A percentile compares a stretch with the other conserved stretches of the same genome.
Evolutionary conservation across 2,797 vertebrate species (phyloP).

Genomic region (Crypturellus tataupa): DNA sequence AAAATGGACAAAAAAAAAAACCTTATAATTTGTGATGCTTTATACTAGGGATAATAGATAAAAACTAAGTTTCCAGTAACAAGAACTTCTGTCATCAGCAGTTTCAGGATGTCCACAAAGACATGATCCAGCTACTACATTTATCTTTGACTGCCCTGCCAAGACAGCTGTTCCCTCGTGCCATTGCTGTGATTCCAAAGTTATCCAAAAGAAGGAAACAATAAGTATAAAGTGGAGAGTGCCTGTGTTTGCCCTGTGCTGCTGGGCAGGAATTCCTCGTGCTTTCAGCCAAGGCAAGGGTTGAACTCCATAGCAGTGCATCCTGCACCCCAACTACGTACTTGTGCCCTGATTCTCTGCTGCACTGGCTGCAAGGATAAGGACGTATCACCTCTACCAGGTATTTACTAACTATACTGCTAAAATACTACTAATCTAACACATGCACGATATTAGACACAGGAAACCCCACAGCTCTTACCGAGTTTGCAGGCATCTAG

Average conservation of each 20-base stretch:
- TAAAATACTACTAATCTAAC: background rate
- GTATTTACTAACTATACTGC: background rate
- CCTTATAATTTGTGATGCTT: background rate
- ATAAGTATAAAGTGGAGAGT: background rate
- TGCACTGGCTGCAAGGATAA: background rate
- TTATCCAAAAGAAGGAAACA: background rate
- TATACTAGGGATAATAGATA: background rate
- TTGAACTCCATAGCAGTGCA: background rate
- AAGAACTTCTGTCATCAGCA: background rate
- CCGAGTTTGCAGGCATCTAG: background rate
- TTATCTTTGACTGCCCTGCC: slow-evolving; percentile 13
- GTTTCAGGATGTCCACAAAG: background rate
- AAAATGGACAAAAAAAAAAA: background rate
- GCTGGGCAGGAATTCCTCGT: background rate
- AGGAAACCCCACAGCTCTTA: background rate
- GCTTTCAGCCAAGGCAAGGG: slow-evolving; percentile 9
- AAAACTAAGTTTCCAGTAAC: background rate
- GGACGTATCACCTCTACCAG: background rate
- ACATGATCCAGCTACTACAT: background rate
- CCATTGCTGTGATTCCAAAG: background rate
- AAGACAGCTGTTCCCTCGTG: background rate
- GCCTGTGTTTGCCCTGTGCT: background rate
- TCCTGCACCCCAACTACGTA: background rate
- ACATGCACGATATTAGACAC: background rate
- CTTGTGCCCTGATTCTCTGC: background rate